A percentile compares a stretch with the other conserved stretches of the same genome.
phyloP scores from a whole-genome alignment of 2,797 vertebrate species.

The Coluber constrictor region DNA sequence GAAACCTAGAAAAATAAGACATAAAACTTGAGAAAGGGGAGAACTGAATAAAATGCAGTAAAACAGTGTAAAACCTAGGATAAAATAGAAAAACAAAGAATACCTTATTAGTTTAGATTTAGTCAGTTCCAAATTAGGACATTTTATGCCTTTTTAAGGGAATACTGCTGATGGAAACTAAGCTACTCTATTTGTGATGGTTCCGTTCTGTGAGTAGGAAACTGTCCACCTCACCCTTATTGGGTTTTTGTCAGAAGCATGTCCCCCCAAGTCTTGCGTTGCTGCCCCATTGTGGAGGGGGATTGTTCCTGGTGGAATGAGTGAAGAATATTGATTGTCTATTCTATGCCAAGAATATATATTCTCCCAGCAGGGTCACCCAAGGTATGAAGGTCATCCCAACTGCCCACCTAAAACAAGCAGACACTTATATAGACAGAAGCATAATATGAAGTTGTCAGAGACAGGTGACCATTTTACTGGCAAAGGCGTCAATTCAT shows the following conservation, averaged over 20 bases:
- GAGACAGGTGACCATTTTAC: not conserved
- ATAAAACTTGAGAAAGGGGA: not conserved
- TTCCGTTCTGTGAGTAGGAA: not conserved
- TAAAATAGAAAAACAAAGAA: not conserved
- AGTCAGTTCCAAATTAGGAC: not conserved
- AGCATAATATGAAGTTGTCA: not conserved
- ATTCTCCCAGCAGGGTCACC: not conserved
- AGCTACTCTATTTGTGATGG: not conserved
- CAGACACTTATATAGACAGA: not conserved
- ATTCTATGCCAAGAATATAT: not conserved
- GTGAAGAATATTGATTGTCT: not conserved
- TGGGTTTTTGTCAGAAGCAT: not conserved
- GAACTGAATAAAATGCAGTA: not conserved
- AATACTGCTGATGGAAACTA: not conserved
- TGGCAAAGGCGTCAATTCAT: not conserved
- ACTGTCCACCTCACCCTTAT: not conserved
- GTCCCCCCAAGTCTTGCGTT: not conserved
- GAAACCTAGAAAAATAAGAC: not conserved
- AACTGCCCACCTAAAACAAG: not conserved
- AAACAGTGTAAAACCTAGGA: not conserved
- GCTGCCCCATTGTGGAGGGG: not conserved
- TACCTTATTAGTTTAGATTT: not conserved
- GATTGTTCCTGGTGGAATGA: not conserved
- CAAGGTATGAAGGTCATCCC: not conserved
- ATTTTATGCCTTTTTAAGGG: not conserved